Percentiles rank a stretch among this genome's conserved stretches.
Evolutionary conservation across 2,888 invertebrate species (phyloP).

Genomic region (Macrophya alboannulata): DNA sequence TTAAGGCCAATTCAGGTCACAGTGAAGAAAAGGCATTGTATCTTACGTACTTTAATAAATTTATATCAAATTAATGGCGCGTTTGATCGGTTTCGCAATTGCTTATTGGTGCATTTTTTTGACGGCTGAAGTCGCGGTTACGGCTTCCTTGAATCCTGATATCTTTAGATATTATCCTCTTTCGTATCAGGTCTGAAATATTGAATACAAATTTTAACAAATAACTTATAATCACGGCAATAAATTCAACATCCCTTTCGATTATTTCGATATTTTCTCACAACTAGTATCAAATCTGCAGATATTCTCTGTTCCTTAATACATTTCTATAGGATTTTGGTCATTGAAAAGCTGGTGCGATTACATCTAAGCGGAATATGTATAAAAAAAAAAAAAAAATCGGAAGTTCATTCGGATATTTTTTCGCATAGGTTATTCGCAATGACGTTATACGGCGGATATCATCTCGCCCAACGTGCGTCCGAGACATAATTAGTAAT

Average conservation of each 20-base stretch:
- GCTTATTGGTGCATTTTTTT: slow-evolving; percentile 48
- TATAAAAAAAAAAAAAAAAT: too few species aligned
- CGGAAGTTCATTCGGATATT: neutral
- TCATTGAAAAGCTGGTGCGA: neutral
- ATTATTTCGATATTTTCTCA: neutral
- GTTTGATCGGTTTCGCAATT: slow-evolving; percentile 32
- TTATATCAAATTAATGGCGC: slow-evolving; percentile 18
- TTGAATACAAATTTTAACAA: neutral
- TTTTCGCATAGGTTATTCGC: slow-evolving; percentile 3
- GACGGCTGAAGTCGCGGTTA: neutral
- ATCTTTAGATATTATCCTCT: slow-evolving; percentile 63
- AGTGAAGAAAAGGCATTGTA: neutral
- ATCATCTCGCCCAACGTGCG: neutral
- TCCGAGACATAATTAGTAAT: slow-evolving; percentile 10
- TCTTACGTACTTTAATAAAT: neutral
- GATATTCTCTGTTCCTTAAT: neutral
- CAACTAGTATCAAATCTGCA: neutral
- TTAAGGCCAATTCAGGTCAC: slow-evolving; percentile 36
- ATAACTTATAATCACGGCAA: neutral
- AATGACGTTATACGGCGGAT: neutral
- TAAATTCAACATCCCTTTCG: neutral
- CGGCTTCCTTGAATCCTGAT: slow-evolving; percentile 59
- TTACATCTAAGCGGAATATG: too few species aligned
- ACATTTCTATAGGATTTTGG: neutral
- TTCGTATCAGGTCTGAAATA: slow-evolving; percentile 60